These are phyloP conservation scores for Nemurella pictetii DNA, from an alignment of 2,888 invertebrate genomes.

Conservation along the genomic window DNA sequence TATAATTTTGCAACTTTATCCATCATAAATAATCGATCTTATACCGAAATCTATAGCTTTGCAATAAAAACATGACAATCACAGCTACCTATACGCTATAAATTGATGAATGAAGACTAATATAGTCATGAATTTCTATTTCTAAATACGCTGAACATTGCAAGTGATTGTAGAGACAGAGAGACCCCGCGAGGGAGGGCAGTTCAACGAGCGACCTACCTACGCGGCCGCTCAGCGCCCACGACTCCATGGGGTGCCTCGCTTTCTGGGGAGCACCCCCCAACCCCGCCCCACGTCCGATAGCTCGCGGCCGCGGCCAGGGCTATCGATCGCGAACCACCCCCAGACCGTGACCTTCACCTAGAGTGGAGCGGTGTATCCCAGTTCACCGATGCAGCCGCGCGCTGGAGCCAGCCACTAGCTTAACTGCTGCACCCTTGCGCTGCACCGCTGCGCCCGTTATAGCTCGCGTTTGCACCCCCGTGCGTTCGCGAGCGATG, in stretches of 20 bases:
- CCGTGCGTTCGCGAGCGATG: neutral
- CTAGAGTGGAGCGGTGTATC: conserved; percentile 25
- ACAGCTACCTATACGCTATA: neutral
- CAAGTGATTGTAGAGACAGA: neutral
- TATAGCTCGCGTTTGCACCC: too few species aligned
- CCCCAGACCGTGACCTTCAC: conserved; percentile 34
- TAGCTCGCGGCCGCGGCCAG: conserved; percentile 11
- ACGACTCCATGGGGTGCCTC: too few species aligned
- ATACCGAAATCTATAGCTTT: too few species aligned
- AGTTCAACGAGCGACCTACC: neutral
- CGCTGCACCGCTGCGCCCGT: neutral
- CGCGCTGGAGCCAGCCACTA: neutral
- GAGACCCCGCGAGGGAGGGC: neutral
- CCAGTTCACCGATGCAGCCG: conserved; percentile 30
- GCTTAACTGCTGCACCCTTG: neutral
- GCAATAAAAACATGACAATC: neutral
- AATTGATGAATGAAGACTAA: neutral
- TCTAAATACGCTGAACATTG: neutral
- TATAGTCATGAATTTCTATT: neutral
- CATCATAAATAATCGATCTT: too few species aligned
- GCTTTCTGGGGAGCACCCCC: too few species aligned
- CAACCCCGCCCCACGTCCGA: conserved; percentile 2
- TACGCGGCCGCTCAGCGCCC: neutral
- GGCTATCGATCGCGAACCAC: conserved; percentile 27
- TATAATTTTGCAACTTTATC: too few species aligned